These are phyloP conservation scores for Enteromius trimaculatus DNA, from an alignment of 2,797 vertebrate species.

Conservation along the genomic window DNA sequence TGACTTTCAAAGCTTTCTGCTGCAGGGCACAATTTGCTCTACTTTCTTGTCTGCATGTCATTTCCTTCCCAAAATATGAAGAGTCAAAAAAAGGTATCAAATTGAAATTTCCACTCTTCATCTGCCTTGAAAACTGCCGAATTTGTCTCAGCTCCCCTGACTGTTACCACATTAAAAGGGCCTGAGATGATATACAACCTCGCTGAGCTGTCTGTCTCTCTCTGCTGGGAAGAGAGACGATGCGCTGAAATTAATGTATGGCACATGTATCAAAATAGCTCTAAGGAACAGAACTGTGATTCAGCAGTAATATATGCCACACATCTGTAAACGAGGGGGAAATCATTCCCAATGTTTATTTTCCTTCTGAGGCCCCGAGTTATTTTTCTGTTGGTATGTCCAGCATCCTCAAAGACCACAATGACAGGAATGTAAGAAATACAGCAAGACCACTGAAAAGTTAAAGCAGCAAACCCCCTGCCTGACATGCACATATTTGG, in stretches of 20 bases:
- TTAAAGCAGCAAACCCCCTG: neutral
- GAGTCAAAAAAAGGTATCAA: slow-evolving; percentile 55
- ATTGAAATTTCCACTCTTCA: slow-evolving; percentile 59
- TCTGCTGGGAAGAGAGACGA: neutral
- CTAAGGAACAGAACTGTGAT: slow-evolving; percentile 8
- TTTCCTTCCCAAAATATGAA: slow-evolving; percentile 66
- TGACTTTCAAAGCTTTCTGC: slow-evolving; percentile 72
- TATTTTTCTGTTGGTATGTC: neutral
- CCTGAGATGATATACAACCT: slow-evolving; percentile 20
- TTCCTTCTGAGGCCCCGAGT: neutral
- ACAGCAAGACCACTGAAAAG: neutral
- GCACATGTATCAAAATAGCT: slow-evolving; percentile 19
- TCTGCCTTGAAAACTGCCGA: slow-evolving; percentile 59
- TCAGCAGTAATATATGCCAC: slow-evolving; percentile 5
- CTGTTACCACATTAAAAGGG: neutral
- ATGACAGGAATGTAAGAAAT: neutral
- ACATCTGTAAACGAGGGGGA: neutral
- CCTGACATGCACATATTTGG: neutral
- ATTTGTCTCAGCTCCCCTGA: slow-evolving; percentile 41
- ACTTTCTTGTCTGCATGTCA: slow-evolving; percentile 70
- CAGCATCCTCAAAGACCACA: slow-evolving; percentile 12
- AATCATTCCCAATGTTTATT: slow-evolving; percentile 16
- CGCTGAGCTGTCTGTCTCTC: slow-evolving; percentile 8
- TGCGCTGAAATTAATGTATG: neutral
- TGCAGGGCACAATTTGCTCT: slow-evolving; percentile 74